Percentiles rank a stretch among this genome's conserved stretches.
phyloP scores from a whole-genome alignment of 2,888 invertebrate species.

The Cremastinae sp. region DNA sequence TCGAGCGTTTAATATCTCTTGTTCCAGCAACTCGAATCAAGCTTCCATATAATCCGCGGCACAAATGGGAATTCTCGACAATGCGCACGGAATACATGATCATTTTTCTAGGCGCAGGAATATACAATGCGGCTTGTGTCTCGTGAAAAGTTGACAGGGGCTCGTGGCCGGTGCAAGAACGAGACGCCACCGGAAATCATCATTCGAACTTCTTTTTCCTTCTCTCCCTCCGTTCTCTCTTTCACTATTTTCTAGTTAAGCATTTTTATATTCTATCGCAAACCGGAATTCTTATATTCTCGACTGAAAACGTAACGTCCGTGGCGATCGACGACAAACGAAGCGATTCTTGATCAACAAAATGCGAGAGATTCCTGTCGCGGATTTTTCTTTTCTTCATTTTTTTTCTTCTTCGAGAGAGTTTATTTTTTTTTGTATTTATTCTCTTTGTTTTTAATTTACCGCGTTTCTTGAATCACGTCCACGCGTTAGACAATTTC shows the following conservation, averaged over 20 bases:
- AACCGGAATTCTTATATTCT: constrained; percentile 69
- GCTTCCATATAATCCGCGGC: constrained; percentile 43
- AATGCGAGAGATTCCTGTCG: constrained; percentile 63
- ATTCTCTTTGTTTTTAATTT: constrained; percentile 41
- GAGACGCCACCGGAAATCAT: constrained; percentile 77
- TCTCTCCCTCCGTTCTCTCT: constrained; percentile 47
- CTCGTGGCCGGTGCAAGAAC: constrained; percentile 65
- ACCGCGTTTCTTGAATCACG: constrained; percentile 30
- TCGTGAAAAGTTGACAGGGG: constrained; percentile 17
- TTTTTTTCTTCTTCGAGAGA: constrained; percentile 33
- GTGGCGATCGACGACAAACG: constrained; percentile 41
- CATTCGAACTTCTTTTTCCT: constrained; percentile 63
- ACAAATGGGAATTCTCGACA: constrained; percentile 70
- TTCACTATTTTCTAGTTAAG: constrained; percentile 26
- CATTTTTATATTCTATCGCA: constrained; percentile 69
- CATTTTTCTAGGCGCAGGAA: constrained; percentile 65
- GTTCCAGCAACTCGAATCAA: constrained; percentile 40
- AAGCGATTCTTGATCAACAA: constrained; percentile 65
- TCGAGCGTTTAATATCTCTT: constrained; percentile 25
- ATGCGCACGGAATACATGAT: constrained; percentile 72
- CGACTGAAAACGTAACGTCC: constrained; percentile 44
- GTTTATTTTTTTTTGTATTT: constrained; percentile 24
- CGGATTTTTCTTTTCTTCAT: constrained; percentile 54
- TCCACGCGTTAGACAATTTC: constrained; percentile 1
- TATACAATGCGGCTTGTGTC: constrained; percentile 19